Evolutionary conservation across 2,113 vertebrate species (phyloP).

Genomic region (Polypterus bichir): DNA sequence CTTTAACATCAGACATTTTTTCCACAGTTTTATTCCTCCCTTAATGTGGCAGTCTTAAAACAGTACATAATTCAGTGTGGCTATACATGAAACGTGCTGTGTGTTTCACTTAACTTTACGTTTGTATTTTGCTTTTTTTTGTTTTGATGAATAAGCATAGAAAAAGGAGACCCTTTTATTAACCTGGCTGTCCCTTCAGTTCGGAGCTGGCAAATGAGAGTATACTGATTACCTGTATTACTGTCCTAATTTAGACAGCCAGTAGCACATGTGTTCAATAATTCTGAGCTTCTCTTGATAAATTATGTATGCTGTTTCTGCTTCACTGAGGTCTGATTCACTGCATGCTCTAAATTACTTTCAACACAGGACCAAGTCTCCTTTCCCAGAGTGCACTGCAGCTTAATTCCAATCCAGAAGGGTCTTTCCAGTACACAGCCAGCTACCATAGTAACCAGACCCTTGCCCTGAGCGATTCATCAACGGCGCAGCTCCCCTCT

Average conservation of each 20-base stretch:
- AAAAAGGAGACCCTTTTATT: too few relatives aligned
- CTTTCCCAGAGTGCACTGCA: slow-evolving; percentile 96
- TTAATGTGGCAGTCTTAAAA: too few relatives aligned
- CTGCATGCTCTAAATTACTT: slow-evolving; percentile 70
- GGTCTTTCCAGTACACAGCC: slow-evolving; percentile 92
- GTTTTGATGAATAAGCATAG: too few relatives aligned
- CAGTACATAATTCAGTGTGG: too few relatives aligned
- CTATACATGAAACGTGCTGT: too few relatives aligned
- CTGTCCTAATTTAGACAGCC: slow-evolving; percentile 28
- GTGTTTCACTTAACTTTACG: too few relatives aligned
- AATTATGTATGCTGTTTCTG: slow-evolving; percentile 53
- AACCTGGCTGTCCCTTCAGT: neutral
- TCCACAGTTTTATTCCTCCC: too few relatives aligned
- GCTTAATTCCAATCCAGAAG: slow-evolving; percentile 93
- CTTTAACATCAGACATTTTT: too few relatives aligned
- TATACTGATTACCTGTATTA: slow-evolving; percentile 14
- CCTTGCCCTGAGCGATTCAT: slow-evolving; percentile 75
- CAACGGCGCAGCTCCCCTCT: slow-evolving; percentile 61
- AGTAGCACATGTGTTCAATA: slow-evolving; percentile 24
- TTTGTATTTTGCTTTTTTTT: too few relatives aligned
- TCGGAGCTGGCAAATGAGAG: neutral
- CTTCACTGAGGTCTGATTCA: slow-evolving; percentile 53
- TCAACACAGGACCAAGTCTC: slow-evolving; percentile 76
- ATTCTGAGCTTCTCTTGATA: slow-evolving; percentile 40
- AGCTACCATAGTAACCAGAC: slow-evolving; percentile 99